Evolutionary conservation across 2,797 vertebrate genomes (phyloP), one percentile per base, ranked within the genome.

Genomic region (Danio tinwini): DNA sequence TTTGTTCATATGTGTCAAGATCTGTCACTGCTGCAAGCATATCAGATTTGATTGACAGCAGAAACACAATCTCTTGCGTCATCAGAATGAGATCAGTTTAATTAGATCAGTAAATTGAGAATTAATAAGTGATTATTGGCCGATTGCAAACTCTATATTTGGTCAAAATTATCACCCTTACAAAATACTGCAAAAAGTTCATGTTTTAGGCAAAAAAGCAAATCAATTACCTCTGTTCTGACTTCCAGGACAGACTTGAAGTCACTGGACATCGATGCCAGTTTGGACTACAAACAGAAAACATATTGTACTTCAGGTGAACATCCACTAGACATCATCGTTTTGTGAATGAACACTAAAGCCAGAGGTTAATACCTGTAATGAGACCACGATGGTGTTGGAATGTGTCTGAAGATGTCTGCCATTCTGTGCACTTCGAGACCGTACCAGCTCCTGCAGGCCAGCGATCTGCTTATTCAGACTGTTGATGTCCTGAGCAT

Each of bases 171-270:
- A 29, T 29, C 29, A 29, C 29, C 3, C 29, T 1, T 29, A 29
- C 29, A 3, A 29, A 29, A 29, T 29, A 29, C 29, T 29, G 29
- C 29, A 29, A n/a, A n/a, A n/a, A n/a, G n/a, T n/a, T n/a, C n/a
- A n/a, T n/a, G n/a, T 29, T 29, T 29, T 29, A 29, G 29, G 29
- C 29, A 70, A 21, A 47, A 4, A 16, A 67, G 45, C 6, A 13
- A 3, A 50, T 19, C 7, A 62, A 8, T 12, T 85, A 95, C 95
- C 93, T 95, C 95, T 19, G 94, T 95, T 82, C 95, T 93, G 64
- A 95, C 95, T 88, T 95, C 95, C 79, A 95, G 83, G 59, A 95
- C 94, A 0, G 94, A 94, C 45, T 95, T 95, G 88, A 95, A 95
- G 83, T 95, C 93, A 55, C 93, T 94, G 71, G 94, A 95, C 93